Percentiles rank a stretch among this genome's conserved stretches.
These are phyloP conservation scores for Drosophila subobscura DNA, from an alignment of 1,140 invertebrate genomes.

Conservation along the genomic window DNA sequence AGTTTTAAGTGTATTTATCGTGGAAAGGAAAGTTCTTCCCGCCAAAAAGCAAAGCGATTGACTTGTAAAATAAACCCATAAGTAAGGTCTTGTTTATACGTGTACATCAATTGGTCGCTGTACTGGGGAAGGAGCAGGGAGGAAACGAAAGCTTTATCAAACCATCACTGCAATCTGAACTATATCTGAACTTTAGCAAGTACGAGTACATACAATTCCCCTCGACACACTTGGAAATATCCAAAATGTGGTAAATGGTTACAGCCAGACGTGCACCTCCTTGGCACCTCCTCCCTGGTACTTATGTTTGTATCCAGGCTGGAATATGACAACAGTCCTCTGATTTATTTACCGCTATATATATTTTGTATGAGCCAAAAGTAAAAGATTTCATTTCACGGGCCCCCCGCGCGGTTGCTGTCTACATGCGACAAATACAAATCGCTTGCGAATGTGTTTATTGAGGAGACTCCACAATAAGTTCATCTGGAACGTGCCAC, in stretches of 20 bases:
- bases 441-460: constrained; percentile 60
- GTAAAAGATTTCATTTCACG: constrained; percentile 33
- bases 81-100: no score
- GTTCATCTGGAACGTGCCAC: constrained; percentile 58
- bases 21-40: no score
- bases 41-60: no score
- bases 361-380: constrained; percentile 42
- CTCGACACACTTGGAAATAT: constrained; percentile 37
- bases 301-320: constrained; percentile 8
- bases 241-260: constrained; percentile 51
- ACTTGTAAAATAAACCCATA: no score
- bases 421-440: constrained; percentile 70
- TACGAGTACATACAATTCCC: constrained; percentile 20
- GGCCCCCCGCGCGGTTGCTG: constrained; percentile 14
- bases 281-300: not conserved
- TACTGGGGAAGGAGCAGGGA: no score
- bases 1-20: constrained; percentile 37
- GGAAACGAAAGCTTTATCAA: no score
- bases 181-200: no score
- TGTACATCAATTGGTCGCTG: no score
- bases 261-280: constrained; percentile 31
- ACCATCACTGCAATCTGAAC: no score
- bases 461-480: constrained; percentile 35
- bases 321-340: constrained; percentile 43
- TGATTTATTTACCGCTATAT: constrained; percentile 64